Conservation (phyloP, 2,113 vertebrate species). For the Amblyopsis rosae region DNA sequence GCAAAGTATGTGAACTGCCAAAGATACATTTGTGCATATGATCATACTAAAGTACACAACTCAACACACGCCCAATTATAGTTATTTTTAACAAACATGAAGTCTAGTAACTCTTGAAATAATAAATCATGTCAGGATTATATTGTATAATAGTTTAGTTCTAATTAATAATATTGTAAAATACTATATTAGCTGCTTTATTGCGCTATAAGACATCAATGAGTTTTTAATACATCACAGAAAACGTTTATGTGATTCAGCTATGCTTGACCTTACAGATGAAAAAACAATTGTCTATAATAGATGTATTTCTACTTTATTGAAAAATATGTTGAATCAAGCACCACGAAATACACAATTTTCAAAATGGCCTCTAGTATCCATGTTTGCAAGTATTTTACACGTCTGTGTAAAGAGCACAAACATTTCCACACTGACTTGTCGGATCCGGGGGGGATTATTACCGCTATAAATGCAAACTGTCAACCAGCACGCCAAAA, state of each 20-base stretch:
- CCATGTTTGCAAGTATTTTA: neutral
- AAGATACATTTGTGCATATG: conserved; percentile 51
- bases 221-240: conserved; percentile 43
- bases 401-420: neutral
- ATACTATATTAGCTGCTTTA: no score
- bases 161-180: conserved; percentile 39
- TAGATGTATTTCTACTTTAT: conserved; percentile 46
- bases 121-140: conserved; percentile 26
- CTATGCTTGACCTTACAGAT: conserved; percentile 37
- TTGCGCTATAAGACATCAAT: conserved; percentile 40
- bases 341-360: conserved; percentile 23
- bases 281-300: conserved; percentile 48
- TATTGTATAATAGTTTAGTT: conserved; percentile 40
- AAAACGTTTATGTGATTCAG: conserved; percentile 47
- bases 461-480: neutral
- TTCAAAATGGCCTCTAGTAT: neutral
- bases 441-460: neutral
- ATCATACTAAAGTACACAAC: conserved; percentile 24
- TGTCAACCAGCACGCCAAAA: conserved; percentile 1
- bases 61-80: conserved; percentile 17
- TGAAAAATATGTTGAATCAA: conserved; percentile 43
- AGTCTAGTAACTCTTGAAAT: conserved; percentile 15
- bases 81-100: conserved; percentile 36
- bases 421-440: neutral
- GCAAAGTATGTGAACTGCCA: conserved; percentile 58